Base-by-base conservation (phyloP, 2,113 vertebrate species). In the Callithrix jacchus region DNA sequence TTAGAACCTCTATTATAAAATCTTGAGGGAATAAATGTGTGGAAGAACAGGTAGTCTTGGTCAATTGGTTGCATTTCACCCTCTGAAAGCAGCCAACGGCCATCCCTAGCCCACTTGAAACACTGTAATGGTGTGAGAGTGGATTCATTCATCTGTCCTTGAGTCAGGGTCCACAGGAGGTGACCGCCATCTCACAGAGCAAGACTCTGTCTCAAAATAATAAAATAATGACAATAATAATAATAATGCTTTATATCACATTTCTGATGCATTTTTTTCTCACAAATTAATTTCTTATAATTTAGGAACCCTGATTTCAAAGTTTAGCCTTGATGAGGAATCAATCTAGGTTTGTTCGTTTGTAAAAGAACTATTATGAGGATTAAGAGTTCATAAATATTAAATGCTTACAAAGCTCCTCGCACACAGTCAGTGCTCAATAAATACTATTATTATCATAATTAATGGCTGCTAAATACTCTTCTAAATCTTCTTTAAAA, bases 251-350 rank as follows among this genome's bases (percentile, higher is more conserved):
- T 93, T 77, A 5, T 37, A 37, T n/a, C 81, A 5, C 74, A 81
- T 82, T 93, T 95, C 74, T 71, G 5, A 76, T 20, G 68, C 12
- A 81, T 87, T 73, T 64, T 64, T 77, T 91, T 87, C 82, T 97
- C 45, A 84, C 5, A 40, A 87, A 95, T 94, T 76, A 81, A 89
- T 85, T 88, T 85, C 17, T 73, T 80, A 12, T 88, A 80, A 87
- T 40, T 87, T 92, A 92, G 16, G 8, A 80, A 93, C 6, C 80
- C 61, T 68, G 49, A 90, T n/a, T 94, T 97, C 49, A 84, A 95
- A 91, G 74, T 27, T 93, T 79, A 73, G 16, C 37, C 54, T 77
- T 92, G 66, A 82, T 32, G 23, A 96, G 35, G 47, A 87, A 74
- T 20, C 54, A 94, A 85, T 3, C 23, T 97, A 45, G 91, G 25